Base-by-base conservation (phyloP, 2,797 vertebrate species). In the Chelonia mydas region DNA sequence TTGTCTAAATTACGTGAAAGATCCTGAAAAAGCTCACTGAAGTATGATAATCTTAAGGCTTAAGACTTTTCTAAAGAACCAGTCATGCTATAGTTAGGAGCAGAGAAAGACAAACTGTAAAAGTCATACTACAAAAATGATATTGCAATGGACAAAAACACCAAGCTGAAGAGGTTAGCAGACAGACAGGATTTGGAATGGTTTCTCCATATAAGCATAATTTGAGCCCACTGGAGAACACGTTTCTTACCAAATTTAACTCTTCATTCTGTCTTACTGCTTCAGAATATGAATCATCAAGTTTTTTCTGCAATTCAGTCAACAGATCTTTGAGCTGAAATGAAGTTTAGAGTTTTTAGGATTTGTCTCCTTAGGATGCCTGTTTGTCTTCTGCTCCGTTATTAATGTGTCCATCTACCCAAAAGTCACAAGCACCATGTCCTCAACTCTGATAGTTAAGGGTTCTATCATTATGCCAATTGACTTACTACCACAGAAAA, bases 301-400 rank as follows among this genome's bases (percentile, higher is more conserved):
- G 99, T 98, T 99, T 99, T 99, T 99, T 99, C 99, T 99, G 99
- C 99, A 99, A 99, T 98, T 99, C 99, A 98, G 99, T 99, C 99
- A 99, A 99, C 98, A 99, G 99, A 99, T 99, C 99, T 99, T 99
- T 99, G 98, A 99, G 99, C 99, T 99, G 99, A 98, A 99, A 99
- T 98, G 98, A 99, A 99, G 99, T 99, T 99, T 98, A 99, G 97
- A 98, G 96, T 98, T 98, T 98, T 98, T 98, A 98, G 97, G 98
- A 97, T 98, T 97, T 96, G 97, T 97, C 97, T 98, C 97, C 96
- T 97, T 96, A 92, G 50, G 95, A 92, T 76, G 96, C 86, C 92
- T 93, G 65, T 79, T 95, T 96, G 96, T 94, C 94, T 97, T 96
- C 95, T 88, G 96, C 96, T 98, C 98, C 96, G 90, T 87, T 92